phyloP scores from a whole-genome alignment of 1,140 invertebrate genomes.

The Chrysomallon squamiferum region DNA sequence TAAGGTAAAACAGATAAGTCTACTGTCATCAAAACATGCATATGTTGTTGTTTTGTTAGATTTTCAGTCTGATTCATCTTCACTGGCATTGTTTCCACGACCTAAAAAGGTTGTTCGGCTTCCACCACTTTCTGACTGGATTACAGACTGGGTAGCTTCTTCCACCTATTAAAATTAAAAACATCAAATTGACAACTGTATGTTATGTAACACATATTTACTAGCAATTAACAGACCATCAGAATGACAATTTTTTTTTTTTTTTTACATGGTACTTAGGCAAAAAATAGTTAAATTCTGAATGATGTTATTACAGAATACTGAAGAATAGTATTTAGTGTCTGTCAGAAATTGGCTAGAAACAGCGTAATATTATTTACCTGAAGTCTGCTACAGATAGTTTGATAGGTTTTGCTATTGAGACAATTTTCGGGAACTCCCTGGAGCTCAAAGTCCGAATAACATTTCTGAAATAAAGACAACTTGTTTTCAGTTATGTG shows the following conservation, averaged over 20 bases:
- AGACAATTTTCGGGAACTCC: slow-evolving; percentile 97
- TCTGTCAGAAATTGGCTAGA: background rate
- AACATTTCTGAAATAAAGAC: slow-evolving; percentile 85
- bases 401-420: slow-evolving; percentile 96
- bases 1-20: too few species aligned
- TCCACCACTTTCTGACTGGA: slow-evolving; percentile 50
- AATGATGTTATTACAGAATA: background rate
- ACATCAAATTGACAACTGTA: too few species aligned
- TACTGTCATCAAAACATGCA: too few species aligned
- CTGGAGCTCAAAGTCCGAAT: slow-evolving; percentile 98
- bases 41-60: too few species aligned
- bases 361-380: slow-evolving; percentile 64
- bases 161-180: slow-evolving; percentile 48
- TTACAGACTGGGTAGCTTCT: slow-evolving; percentile 61
- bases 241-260: background rate
- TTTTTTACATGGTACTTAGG: background rate
- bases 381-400: slow-evolving; percentile 90
- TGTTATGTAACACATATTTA: too few species aligned
- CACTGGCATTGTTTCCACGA: slow-evolving; percentile 44
- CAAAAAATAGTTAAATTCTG: background rate
- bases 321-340: background rate
- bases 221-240: background rate
- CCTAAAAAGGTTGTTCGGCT: slow-evolving; percentile 51
- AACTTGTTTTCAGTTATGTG: slow-evolving; percentile 5
- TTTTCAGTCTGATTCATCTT: slow-evolving; percentile 50